Conservation (phyloP, 2,797 vertebrate genomes). For the Sternotherus odoratus region DNA sequence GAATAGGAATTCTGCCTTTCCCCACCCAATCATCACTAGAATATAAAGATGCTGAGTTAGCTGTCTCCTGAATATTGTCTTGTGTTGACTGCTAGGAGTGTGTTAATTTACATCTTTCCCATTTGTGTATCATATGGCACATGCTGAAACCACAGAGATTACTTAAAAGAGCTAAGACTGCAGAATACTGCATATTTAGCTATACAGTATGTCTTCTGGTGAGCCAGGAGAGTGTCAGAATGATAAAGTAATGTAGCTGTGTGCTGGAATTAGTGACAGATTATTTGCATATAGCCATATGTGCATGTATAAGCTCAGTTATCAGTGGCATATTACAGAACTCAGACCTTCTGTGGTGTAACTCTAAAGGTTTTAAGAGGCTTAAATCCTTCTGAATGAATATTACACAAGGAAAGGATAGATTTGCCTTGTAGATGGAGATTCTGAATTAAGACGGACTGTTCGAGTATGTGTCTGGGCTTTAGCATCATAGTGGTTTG, state of each 20-base stretch:
- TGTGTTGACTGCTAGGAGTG: neutral
- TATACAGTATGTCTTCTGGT: neutral
- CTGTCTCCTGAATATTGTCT: neutral
- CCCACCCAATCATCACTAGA: neutral
- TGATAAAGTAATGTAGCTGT: constrained; percentile 16
- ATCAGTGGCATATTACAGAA: constrained; percentile 32
- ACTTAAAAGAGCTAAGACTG: constrained; percentile 36
- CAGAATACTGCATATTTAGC: constrained; percentile 10
- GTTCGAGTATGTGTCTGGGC: constrained; percentile 56
- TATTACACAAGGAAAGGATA: constrained; percentile 73
- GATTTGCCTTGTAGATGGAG: constrained; percentile 77
- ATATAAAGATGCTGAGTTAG: constrained; percentile 25
- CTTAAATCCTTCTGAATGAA: constrained; percentile 78
- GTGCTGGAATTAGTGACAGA: constrained; percentile 66
- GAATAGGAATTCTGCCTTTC: constrained; percentile 1
- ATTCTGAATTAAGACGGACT: constrained; percentile 56
- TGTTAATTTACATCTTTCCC: neutral
- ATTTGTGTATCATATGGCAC: neutral
- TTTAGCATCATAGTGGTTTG: constrained; percentile 56
- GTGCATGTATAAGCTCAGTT: constrained; percentile 7
- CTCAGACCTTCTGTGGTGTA: constrained; percentile 8
- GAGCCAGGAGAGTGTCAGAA: constrained; percentile 29
- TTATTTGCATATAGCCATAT: constrained; percentile 65
- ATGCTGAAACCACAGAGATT: neutral
- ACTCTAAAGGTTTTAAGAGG: constrained; percentile 72